These are phyloP conservation scores for Myocastor coypus DNA, from an alignment of 2,113 vertebrate species.

Conservation along the genomic window DNA sequence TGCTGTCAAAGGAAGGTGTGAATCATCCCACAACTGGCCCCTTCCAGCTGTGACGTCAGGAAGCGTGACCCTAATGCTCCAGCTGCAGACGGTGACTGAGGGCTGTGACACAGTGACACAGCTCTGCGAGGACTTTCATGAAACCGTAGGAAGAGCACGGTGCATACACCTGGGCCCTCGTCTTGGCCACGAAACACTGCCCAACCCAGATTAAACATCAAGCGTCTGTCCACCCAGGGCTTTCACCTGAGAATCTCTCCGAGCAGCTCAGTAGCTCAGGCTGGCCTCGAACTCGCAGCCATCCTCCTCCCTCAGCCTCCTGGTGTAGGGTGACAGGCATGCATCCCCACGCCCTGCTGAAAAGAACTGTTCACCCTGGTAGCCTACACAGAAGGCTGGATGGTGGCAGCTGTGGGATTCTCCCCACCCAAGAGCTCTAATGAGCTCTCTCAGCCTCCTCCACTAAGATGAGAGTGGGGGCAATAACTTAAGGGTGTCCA, in stretches of 20 bases:
- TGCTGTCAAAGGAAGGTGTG: neutral
- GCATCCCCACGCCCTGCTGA: neutral
- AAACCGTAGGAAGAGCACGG: neutral
- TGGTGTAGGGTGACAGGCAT: neutral
- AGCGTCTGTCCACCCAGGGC: slow-evolving; percentile 23
- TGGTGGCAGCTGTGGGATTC: neutral
- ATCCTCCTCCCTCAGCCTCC: neutral
- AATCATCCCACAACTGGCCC: neutral
- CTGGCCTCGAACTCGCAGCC: neutral
- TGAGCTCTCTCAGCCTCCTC: slow-evolving; percentile 38
- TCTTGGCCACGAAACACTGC: neutral
- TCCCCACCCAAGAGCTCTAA: neutral
- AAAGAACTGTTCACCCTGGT: neutral
- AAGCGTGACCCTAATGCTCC: neutral
- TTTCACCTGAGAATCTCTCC: neutral
- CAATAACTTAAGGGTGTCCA: no score
- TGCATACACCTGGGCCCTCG: neutral
- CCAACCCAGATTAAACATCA: neutral
- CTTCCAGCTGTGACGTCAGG: neutral
- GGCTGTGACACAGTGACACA: neutral
- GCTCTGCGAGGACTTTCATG: neutral
- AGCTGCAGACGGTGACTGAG: no score
- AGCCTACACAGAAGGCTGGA: neutral
- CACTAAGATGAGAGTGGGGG: slow-evolving; percentile 27
- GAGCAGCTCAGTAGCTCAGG: neutral